Conservation (phyloP, 2,797 vertebrate species). For the Poeciliopsis paucimaculata region DNA sequence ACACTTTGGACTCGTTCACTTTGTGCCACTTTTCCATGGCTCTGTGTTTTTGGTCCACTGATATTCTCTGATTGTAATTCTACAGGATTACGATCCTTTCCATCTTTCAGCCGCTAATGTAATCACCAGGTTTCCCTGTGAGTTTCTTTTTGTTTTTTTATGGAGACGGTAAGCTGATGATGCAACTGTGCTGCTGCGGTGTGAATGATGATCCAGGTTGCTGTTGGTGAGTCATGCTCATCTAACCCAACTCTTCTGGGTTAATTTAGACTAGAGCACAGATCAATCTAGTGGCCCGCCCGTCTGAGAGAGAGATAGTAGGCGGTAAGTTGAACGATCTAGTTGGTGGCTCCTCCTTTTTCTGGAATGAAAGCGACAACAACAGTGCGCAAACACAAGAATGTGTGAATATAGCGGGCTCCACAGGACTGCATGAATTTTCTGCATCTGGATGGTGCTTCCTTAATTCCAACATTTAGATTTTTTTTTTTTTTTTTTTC, state of each 20-base stretch:
- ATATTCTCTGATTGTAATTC: slow-evolving; percentile 21
- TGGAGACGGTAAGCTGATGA: slow-evolving; percentile 39
- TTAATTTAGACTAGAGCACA: slow-evolving; percentile 36
- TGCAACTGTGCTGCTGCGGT: slow-evolving; percentile 34
- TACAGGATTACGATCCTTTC: slow-evolving; percentile 3
- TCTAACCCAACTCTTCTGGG: background rate
- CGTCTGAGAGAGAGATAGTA: slow-evolving; percentile 43
- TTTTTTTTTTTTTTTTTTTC: slow-evolving; percentile 63
- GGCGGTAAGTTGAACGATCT: slow-evolving; percentile 9
- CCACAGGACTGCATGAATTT: slow-evolving; percentile 46
- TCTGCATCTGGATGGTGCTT: slow-evolving; percentile 64
- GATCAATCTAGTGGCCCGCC: slow-evolving; percentile 39
- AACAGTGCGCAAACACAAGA: background rate
- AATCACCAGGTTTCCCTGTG: slow-evolving; percentile 43
- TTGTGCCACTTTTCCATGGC: background rate
- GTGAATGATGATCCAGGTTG: slow-evolving; percentile 47
- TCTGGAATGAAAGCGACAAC: background rate
- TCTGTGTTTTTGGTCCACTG: slow-evolving; percentile 1
- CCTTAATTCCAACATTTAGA: slow-evolving; percentile 67
- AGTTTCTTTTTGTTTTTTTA: slow-evolving; percentile 6
- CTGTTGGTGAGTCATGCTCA: background rate
- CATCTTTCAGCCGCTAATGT: slow-evolving; percentile 37
- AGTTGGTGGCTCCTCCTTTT: background rate
- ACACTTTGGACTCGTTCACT: background rate
- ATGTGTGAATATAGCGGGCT: too few species aligned